Base-by-base conservation (phyloP, 2,888 invertebrate species). In the Nymphalis c-album region DNA sequence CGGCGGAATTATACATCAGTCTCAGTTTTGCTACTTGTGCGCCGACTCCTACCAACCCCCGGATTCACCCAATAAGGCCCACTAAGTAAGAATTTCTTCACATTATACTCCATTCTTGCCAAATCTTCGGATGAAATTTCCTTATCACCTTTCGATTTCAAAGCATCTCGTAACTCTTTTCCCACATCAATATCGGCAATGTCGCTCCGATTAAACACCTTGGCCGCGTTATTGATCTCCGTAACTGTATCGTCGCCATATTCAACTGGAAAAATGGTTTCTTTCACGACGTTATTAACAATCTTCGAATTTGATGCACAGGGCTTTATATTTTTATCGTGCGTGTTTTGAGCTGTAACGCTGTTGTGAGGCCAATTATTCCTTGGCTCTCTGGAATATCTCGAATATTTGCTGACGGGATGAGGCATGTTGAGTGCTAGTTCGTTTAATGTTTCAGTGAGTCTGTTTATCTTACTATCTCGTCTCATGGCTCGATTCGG, bases 21-120 rank as follows among this genome's bases (percentile, higher is more conserved):
- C 89, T 93, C 93, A 82, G 93, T 93, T 83, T 93, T 93, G 81
- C 93, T 92, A 79, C 92, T 92, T 73, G 93, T 93, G 78, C 91
- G 88, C 17, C 92, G 87, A 77, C 89, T 90, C 53, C 90, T 79
- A 2, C 78, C 84, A 3, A 74, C 80, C 0, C 77, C 84, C 1
- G 86, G 80, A 68, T 84, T 84, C 35, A 76, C 85, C 91, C 91
- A 92, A 60, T 89, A 86, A 20, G 91, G 88, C 3, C 93, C 92
- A 67, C 95, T 95, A 80, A 95, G 90, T 75, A 95, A 85, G 84
- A 95, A 95, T 82, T 95, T 94, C 84, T 95, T 95, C n/a, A 95
- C 95, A 81, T 95, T 95, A 79, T 95, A 95, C 80, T 95, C 95
- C 95, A 95, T 95, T 80, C 95, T 94, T 22, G 95, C 95, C 75